phyloP scores from a whole-genome alignment of 1,140 invertebrate species.

The Nylanderia fulva region DNA sequence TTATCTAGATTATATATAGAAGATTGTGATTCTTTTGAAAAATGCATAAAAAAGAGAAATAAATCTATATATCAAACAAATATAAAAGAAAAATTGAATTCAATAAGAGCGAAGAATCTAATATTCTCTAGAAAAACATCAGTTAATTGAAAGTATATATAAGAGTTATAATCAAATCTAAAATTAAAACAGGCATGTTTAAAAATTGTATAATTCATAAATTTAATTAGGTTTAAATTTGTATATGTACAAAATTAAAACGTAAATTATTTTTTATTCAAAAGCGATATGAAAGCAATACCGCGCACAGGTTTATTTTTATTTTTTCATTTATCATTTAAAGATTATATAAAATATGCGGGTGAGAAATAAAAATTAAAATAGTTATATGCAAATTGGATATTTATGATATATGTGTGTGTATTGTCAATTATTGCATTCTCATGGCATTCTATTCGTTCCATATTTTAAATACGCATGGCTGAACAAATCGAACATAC shows the following conservation, averaged over 20 bases:
- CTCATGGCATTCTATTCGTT: slow-evolving; percentile 3
- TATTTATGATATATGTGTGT: background rate
- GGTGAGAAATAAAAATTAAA: slow-evolving; percentile 1
- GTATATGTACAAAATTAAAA: too few relatives aligned
- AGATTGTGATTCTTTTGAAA: background rate
- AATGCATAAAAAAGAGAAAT: background rate
- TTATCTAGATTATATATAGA: background rate
- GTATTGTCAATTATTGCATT: slow-evolving; percentile 21
- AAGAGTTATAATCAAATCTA: background rate
- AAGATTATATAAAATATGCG: background rate
- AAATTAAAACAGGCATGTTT: background rate
- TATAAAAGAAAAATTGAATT: too few relatives aligned
- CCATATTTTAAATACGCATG: slow-evolving; percentile 52
- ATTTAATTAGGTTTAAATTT: background rate
- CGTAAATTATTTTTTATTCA: background rate
- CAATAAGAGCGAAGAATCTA: background rate
- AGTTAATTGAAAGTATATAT: background rate
- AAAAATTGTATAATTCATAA: background rate
- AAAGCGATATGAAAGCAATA: background rate
- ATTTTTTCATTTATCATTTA: background rate
- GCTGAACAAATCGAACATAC: slow-evolving; percentile 60
- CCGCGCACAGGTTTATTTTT: background rate
- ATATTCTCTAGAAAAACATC: background rate
- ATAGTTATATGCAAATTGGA: slow-evolving; percentile 17
- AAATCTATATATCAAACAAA: background rate